phyloP scores from a whole-genome alignment of 2,888 invertebrate genomes.

The Bedellia somnulentella region DNA sequence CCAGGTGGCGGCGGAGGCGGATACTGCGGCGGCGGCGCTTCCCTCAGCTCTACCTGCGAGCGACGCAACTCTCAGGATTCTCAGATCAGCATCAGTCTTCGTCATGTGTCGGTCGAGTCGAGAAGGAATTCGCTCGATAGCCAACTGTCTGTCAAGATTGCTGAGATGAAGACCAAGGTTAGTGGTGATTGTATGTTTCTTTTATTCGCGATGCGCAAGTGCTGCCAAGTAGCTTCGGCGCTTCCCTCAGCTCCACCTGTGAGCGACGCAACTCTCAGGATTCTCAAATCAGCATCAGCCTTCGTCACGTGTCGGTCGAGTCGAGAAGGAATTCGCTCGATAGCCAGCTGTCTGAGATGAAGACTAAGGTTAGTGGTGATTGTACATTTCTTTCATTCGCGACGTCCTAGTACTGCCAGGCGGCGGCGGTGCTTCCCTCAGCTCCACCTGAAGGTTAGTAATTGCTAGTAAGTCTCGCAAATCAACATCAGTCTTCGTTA shows the following conservation, averaged over 20 bases:
- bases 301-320: constrained; percentile 82
- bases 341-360: constrained; percentile 83
- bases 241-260: constrained; percentile 57
- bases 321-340: constrained; percentile 86
- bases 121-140: constrained; percentile 86
- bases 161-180: constrained; percentile 79
- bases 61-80: constrained; percentile 67
- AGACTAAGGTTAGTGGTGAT: constrained; percentile 64
- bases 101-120: constrained; percentile 84
- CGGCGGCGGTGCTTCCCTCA: constrained; percentile 50
- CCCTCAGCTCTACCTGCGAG: constrained; percentile 57
- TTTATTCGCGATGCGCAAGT: constrained; percentile 71
- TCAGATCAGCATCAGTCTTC: constrained; percentile 75
- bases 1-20: constrained; percentile 20
- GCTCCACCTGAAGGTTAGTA: constrained; percentile 59
- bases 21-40: constrained; percentile 38
- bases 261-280: constrained; percentile 66
- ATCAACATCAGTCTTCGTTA: constrained; percentile 79
- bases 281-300: constrained; percentile 74
- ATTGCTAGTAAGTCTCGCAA: constrained; percentile 67
- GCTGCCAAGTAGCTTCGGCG: constrained; percentile 50
- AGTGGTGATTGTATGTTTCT: constrained; percentile 12
- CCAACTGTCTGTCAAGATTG: constrained; percentile 81
- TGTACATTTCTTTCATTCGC: constrained; percentile 26
- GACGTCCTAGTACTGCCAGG: constrained; percentile 72